Percentiles rank a stretch among this genome's conserved stretches.
Conservation (phyloP, 2,113 vertebrate species). For the Corythornis madagascariensis region DNA sequence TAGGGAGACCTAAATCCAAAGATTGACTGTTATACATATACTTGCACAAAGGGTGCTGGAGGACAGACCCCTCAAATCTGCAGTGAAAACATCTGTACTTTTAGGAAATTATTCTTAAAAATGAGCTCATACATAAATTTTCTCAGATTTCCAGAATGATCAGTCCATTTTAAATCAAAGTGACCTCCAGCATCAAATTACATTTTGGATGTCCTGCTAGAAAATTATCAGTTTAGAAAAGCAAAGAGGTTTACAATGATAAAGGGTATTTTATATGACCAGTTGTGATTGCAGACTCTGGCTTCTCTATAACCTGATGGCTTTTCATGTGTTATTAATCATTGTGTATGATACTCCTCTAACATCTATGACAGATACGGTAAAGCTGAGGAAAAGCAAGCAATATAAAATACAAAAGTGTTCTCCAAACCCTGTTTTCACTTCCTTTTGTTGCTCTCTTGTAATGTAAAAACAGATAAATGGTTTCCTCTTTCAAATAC, state of each 20-base stretch:
- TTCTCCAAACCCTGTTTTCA: background rate
- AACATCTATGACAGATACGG: constrained; percentile 9
- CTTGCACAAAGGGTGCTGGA: constrained; percentile 1
- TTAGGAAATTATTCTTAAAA: constrained; percentile 2
- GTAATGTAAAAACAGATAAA: constrained; percentile 68
- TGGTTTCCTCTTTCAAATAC: constrained; percentile 70
- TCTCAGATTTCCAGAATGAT: background rate
- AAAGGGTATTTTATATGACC: background rate
- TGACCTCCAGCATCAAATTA: constrained; percentile 3
- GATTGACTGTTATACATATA: constrained; percentile 59
- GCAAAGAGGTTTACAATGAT: background rate
- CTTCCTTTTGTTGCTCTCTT: constrained; percentile 60
- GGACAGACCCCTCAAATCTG: constrained; percentile 34
- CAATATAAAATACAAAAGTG: constrained; percentile 8
- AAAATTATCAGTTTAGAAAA: constrained; percentile 25
- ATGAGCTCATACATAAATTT: background rate
- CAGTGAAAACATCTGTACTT: constrained; percentile 53
- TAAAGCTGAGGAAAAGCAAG: constrained; percentile 27
- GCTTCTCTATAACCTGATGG: constrained; percentile 6
- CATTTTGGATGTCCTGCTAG: background rate
- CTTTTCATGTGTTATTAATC: constrained; percentile 55
- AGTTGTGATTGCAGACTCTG: background rate
- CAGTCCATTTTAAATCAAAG: background rate
- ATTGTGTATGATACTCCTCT: background rate
- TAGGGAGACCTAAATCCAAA: constrained; percentile 76